phyloP scores from a whole-genome alignment of 2,113 vertebrate genomes.

The Columba janthina region DNA sequence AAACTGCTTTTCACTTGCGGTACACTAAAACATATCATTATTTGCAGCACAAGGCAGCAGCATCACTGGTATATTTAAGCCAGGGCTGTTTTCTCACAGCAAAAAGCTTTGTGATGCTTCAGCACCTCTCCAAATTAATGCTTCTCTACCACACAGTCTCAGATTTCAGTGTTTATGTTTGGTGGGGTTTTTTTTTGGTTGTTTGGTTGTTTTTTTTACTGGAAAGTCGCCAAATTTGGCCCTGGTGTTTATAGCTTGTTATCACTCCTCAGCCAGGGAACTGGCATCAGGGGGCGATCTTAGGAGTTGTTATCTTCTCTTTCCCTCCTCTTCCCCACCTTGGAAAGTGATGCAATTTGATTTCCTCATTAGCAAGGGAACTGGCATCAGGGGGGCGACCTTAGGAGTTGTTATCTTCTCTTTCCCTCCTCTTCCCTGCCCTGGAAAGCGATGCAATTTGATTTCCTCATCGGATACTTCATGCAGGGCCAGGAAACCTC shows the following conservation, averaged over 20 bases:
- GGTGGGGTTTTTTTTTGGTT: neutral
- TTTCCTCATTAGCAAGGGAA: neutral
- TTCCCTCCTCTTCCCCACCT: neutral
- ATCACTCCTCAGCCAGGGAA: neutral
- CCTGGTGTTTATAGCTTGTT: neutral
- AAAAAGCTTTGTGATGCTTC: neutral
- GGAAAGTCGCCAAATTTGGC: neutral
- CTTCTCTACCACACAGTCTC: neutral
- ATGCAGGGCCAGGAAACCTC: rapidly evolving
- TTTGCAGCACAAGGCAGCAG: neutral
- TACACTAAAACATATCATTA: rapidly evolving
- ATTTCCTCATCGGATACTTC: neutral
- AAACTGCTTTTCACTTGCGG: neutral
- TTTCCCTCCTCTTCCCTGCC: no score
- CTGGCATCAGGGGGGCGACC: neutral
- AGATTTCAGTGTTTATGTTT: neutral
- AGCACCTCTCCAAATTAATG: neutral
- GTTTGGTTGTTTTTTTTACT: rapidly evolving
- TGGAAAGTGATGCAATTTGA: neutral
- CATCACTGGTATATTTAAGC: rapidly evolving
- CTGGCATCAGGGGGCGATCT: neutral
- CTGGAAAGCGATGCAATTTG: neutral
- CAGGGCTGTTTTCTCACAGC: neutral
- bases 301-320: neutral
- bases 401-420: neutral